A percentile compares a stretch with the other conserved stretches of the same genome.
phyloP scores from a whole-genome alignment of 2,888 invertebrate species.

The Acrocyrtus sp. region DNA sequence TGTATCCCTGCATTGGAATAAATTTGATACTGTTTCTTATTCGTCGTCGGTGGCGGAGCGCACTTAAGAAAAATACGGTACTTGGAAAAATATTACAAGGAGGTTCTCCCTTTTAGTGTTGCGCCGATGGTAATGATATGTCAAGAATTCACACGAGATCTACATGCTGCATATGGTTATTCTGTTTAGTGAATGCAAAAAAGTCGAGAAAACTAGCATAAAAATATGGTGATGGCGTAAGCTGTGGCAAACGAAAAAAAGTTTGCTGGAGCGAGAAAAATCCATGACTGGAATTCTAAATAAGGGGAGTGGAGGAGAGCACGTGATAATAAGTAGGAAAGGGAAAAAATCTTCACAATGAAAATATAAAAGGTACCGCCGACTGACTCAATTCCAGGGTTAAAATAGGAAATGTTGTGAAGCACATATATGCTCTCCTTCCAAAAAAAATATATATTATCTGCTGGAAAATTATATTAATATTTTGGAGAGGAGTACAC shows the following conservation, averaged over 20 bases:
- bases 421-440: not conserved
- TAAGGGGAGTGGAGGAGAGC: conserved; percentile 15
- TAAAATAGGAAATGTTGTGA: conserved; percentile 26
- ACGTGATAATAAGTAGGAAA: conserved; percentile 42
- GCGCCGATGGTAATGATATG: conserved; percentile 21
- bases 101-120: not conserved
- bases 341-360: conserved; percentile 5
- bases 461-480: not conserved
- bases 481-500: not conserved
- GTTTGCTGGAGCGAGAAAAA: conserved; percentile 44
- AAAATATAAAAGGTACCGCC: conserved; percentile 3
- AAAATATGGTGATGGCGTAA: conserved; percentile 19
- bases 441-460: not conserved
- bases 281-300: conserved; percentile 42
- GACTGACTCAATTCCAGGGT: conserved; percentile 1
- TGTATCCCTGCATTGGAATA: no score
- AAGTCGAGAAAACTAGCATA: conserved; percentile 11
- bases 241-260: conserved; percentile 28
- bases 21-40: no score
- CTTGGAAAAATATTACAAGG: not conserved
- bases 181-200: conserved; percentile 20
- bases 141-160: conserved; percentile 39
- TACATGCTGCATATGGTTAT: conserved; percentile 22
- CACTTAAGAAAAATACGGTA: conserved; percentile 2
- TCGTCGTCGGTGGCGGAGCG: not conserved